phyloP scores from a whole-genome alignment of 2,888 invertebrate species.

The Plagiodera versicolora region DNA sequence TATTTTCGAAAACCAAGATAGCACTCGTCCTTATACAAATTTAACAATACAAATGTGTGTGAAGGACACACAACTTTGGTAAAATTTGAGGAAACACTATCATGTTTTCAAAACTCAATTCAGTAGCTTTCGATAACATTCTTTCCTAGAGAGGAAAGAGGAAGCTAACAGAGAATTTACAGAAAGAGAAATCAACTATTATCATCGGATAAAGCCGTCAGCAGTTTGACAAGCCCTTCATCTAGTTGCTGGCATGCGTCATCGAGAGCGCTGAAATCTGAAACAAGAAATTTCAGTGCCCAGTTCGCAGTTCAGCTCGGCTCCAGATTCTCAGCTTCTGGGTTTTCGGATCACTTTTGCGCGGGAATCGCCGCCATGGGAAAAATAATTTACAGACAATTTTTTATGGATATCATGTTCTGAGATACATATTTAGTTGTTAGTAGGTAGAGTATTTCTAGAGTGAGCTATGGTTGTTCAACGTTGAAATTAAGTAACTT shows the following conservation, averaged over 20 bases:
- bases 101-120: too few species aligned
- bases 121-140: too few species aligned
- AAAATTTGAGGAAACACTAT: too few species aligned
- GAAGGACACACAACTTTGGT: too few species aligned
- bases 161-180: too few species aligned
- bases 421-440: background rate
- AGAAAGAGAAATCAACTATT: too few species aligned
- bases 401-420: background rate
- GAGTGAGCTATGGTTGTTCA: background rate
- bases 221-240: constrained; percentile 2
- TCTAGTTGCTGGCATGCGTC: constrained; percentile 25
- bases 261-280: constrained; percentile 15
- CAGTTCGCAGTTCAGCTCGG: constrained; percentile 18
- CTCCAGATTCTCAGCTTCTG: constrained; percentile 5
- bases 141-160: too few species aligned
- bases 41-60: too few species aligned
- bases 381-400: too few species aligned
- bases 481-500: background rate
- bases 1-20: too few species aligned
- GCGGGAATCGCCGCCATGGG: background rate
- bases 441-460: background rate
- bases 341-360: background rate
- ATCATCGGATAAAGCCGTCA: background rate
- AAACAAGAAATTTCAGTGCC: constrained; percentile 18
- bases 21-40: too few species aligned